A percentile compares a stretch with the other conserved stretches of the same genome.
These are phyloP conservation scores for Manis crassicaudata DNA, from an alignment of 2,797 vertebrate species.

Conservation along the genomic window DNA sequence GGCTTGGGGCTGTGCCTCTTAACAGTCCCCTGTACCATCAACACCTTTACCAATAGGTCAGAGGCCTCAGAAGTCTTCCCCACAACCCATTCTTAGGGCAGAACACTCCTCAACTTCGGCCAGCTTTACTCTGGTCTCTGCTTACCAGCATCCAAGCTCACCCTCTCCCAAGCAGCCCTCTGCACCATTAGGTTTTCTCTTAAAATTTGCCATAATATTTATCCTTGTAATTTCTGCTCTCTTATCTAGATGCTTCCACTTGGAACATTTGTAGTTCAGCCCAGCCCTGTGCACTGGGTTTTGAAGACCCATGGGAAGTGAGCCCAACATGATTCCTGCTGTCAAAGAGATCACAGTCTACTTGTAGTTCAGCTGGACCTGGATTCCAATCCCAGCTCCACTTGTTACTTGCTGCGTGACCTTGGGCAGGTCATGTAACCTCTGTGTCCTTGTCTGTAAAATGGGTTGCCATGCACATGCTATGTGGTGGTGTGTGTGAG, in stretches of 20 bases:
- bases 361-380: background rate
- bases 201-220: background rate
- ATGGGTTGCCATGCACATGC: background rate
- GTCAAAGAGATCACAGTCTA: background rate
- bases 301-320: background rate
- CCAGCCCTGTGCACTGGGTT: background rate
- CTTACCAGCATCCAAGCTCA: background rate
- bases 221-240: background rate
- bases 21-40: background rate
- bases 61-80: background rate
- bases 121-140: background rate
- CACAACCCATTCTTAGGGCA: background rate
- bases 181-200: background rate
- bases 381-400: background rate
- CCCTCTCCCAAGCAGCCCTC: background rate
- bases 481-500: background rate
- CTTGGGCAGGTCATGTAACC: background rate
- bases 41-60: background rate
- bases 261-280: background rate
- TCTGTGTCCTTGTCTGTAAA: background rate
- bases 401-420: background rate
- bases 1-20: background rate
- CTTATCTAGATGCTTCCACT: background rate
- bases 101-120: background rate
- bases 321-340: background rate